Conservation (phyloP, 2,888 invertebrate genomes). For the Teleiodes luculella region DNA sequence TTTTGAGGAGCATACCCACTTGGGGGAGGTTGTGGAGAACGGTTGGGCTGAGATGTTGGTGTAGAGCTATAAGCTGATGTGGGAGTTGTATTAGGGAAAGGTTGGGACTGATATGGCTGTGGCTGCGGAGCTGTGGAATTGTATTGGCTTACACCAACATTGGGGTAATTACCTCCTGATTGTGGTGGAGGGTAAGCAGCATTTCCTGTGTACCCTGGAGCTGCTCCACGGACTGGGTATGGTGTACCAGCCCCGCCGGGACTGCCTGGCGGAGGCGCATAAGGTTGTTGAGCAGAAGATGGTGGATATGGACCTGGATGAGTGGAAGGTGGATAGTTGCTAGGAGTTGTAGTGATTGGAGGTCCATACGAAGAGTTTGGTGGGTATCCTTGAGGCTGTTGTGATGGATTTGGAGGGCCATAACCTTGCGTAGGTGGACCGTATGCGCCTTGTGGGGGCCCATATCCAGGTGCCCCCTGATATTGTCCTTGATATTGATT, state of each 20-base stretch:
- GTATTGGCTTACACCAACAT: conserved; percentile 69
- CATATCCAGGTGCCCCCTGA: conserved; percentile 76
- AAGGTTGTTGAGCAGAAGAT: conserved; percentile 67
- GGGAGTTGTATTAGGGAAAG: conserved; percentile 70
- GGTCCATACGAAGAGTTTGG: conserved; percentile 82
- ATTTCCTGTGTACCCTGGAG: conserved; percentile 69
- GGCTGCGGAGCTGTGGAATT: conserved; percentile 70
- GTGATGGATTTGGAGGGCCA: conserved; percentile 79
- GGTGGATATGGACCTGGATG: conserved; percentile 70
- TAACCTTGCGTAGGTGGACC: conserved; percentile 83
- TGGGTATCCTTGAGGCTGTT: conserved; percentile 82
- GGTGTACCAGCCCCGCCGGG: conserved; percentile 65
- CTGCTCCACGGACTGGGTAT: conserved; percentile 63
- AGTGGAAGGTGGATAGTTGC: conserved; percentile 77
- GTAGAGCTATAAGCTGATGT: conserved; percentile 77
- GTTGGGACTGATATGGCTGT: conserved; percentile 71
- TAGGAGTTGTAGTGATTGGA: conserved; percentile 78
- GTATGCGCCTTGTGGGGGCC: conserved; percentile 82
- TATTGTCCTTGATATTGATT: conserved; percentile 82
- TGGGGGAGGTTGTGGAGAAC: conserved; percentile 78
- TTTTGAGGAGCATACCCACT: conserved; percentile 79
- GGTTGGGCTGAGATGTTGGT: conserved; percentile 70
- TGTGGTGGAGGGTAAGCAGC: conserved; percentile 70
- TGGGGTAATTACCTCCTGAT: conserved; percentile 64
- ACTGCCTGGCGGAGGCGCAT: conserved; percentile 71